These are phyloP conservation scores for Colletes latitarsis DNA, from an alignment of 1,140 invertebrate genomes.

Conservation along the genomic window DNA sequence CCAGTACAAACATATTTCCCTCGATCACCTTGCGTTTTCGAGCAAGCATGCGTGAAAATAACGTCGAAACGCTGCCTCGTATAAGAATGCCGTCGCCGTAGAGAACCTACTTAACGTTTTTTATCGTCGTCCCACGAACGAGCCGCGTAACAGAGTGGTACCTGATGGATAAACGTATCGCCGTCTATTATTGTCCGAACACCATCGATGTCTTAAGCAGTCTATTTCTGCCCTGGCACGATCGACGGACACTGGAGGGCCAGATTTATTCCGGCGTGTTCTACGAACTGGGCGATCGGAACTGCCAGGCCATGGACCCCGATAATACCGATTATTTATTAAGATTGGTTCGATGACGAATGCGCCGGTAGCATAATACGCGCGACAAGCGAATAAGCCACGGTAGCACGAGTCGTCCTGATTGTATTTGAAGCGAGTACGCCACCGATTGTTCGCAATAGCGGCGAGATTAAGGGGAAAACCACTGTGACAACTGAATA, in stretches of 20 bases:
- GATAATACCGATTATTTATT: slow-evolving; percentile 67
- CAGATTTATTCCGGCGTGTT: slow-evolving; percentile 52
- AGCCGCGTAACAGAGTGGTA: not conserved
- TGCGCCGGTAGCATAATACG: slow-evolving; percentile 53
- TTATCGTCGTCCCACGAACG: not conserved
- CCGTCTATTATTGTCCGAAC: slow-evolving; percentile 3
- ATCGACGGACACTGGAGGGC: not conserved
- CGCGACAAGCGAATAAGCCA: slow-evolving; percentile 57
- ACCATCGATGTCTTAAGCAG: slow-evolving; percentile 15
- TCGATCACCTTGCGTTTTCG: too few relatives aligned
- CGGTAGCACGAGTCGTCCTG: slow-evolving; percentile 31
- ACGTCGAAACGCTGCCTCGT: too few relatives aligned
- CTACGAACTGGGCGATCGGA: slow-evolving; percentile 37
- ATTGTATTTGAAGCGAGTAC: not conserved
- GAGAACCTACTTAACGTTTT: slow-evolving; percentile 1
- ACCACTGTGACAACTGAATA: too few relatives aligned
- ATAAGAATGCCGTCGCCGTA: too few relatives aligned
- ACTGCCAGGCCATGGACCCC: not conserved
- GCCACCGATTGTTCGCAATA: too few relatives aligned
- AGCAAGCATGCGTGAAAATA: too few relatives aligned
- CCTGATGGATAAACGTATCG: slow-evolving; percentile 13
- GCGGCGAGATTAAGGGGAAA: too few relatives aligned
- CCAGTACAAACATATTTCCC: too few relatives aligned
- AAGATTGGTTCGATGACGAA: slow-evolving; percentile 69
- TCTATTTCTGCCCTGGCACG: not conserved